Conservation (phyloP, 2,888 invertebrate species). For the Ditylenchus weischeri region DNA sequence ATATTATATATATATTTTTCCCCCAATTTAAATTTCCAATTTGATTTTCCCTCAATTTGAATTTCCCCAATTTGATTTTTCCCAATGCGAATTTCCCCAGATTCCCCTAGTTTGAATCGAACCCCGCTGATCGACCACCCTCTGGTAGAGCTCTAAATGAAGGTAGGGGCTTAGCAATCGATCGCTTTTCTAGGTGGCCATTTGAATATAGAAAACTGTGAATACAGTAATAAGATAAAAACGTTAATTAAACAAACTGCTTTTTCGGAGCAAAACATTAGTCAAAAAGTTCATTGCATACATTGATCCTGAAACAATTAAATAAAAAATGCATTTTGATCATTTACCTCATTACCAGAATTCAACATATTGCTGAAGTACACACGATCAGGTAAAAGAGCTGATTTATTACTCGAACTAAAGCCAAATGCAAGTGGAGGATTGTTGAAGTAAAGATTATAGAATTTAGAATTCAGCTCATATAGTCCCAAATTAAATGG, state of each 20-base stretch:
- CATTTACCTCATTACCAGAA: neutral
- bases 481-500: neutral
- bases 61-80: no score
- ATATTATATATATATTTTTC: no score
- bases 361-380: neutral
- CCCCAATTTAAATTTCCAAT: no score
- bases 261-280: neutral
- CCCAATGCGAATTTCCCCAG: no score
- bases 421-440: neutral
- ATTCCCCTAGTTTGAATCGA: no score
- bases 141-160: no score
- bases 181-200: no score
- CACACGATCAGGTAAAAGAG: neutral
- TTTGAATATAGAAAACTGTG: no score
- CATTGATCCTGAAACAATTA: neutral
- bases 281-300: constrained; percentile 11
- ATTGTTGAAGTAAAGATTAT: neutral
- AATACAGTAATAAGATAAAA: no score
- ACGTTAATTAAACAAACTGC: neutral
- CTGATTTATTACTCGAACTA: neutral
- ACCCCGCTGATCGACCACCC: no score
- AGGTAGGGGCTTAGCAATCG: no score
- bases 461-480: neutral
- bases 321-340: neutral
- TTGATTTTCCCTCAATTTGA: no score